Evolutionary conservation across 2,888 invertebrate genomes (phyloP).

Genomic region (Neoscelio sp.): DNA sequence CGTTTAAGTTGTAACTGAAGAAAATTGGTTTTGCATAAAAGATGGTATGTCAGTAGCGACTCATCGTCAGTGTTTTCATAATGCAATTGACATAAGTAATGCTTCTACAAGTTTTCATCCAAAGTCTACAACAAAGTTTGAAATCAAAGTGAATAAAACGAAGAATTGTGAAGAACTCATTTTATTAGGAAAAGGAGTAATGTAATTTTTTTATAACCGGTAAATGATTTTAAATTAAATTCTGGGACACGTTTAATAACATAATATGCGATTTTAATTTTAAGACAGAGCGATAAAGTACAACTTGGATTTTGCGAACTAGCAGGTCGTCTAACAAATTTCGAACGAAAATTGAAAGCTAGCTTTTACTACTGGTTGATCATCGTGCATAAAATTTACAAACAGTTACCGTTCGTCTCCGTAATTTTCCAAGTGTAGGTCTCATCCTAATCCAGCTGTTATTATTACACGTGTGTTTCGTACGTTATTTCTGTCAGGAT

Average conservation of each 20-base stretch:
- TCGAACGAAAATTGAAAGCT: no score
- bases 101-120: slow-evolving; percentile 18
- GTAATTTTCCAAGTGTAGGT: background rate
- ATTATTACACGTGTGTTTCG: background rate
- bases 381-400: no score
- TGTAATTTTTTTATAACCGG: no score
- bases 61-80: slow-evolving; percentile 32
- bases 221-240: no score
- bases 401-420: background rate
- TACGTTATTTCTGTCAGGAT: background rate
- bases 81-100: slow-evolving; percentile 47
- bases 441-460: background rate
- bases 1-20: slow-evolving; percentile 33
- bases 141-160: background rate
- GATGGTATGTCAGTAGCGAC: slow-evolving; percentile 21
- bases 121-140: slow-evolving; percentile 37
- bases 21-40: slow-evolving; percentile 43
- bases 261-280: no score
- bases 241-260: no score
- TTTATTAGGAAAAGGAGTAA: no score
- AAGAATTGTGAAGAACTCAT: slow-evolving; percentile 20
- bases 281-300: no score
- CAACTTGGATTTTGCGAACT: no score
- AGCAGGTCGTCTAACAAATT: no score
- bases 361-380: no score